phyloP scores from a whole-genome alignment of 2,113 vertebrate species.

The Oreotrochilus melanogaster region DNA sequence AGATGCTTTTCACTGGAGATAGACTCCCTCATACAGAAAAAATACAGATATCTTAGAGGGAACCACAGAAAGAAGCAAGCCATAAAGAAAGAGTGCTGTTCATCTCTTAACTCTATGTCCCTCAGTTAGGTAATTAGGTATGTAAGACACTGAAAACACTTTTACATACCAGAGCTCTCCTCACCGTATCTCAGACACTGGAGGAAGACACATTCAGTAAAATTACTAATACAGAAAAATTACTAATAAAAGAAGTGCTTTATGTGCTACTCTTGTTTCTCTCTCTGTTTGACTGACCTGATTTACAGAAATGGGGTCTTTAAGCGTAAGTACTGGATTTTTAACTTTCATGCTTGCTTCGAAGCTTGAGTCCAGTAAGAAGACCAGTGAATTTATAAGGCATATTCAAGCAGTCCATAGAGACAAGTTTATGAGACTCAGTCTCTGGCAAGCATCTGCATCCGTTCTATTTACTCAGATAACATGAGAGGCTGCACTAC shows the following conservation, averaged over 20 bases:
- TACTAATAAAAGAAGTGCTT: not conserved
- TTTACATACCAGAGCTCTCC: not conserved
- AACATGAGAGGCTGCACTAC: not conserved
- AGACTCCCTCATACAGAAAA: not conserved
- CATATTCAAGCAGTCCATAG: not conserved
- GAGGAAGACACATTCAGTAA: not conserved
- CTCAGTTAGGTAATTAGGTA: not conserved
- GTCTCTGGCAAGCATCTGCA: conserved; percentile 5
- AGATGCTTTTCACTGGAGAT: not conserved
- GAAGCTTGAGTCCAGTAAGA: not conserved
- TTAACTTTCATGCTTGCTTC: not conserved
- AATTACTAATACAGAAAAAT: not conserved
- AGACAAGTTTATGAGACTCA: not conserved
- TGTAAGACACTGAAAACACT: not conserved
- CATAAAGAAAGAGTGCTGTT: not conserved
- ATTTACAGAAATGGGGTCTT: not conserved
- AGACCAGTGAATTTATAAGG: not conserved
- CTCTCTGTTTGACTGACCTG: not conserved
- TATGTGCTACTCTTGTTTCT: not conserved
- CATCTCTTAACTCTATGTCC: not conserved
- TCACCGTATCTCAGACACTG: not conserved
- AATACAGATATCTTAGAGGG: not conserved
- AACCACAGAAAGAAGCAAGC: not conserved
- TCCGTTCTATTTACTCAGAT: conserved; percentile 1
- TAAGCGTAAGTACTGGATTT: not conserved